A percentile compares a stretch with the other conserved stretches of the same genome.
Evolutionary conservation across 2,797 vertebrate genomes (phyloP).

Genomic region (Fratercula arctica): DNA sequence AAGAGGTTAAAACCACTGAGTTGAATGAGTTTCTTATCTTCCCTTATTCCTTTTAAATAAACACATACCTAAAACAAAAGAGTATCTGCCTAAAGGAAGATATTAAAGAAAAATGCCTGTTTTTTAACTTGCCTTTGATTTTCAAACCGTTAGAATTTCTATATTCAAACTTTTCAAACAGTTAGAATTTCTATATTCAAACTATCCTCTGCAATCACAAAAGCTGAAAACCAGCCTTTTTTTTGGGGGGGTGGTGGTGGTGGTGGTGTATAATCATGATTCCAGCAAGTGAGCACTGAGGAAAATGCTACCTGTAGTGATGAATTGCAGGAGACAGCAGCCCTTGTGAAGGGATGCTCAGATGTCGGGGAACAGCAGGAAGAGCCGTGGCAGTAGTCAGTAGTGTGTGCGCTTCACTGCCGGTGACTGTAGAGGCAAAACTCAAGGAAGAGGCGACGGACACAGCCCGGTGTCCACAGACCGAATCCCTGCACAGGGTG

Average conservation of each 20-base stretch:
- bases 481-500: not conserved
- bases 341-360: not conserved
- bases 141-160: not conserved
- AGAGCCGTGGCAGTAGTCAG: not conserved
- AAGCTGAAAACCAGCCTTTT: not conserved
- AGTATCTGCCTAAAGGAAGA: not conserved
- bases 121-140: slow-evolving; percentile 15
- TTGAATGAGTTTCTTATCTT: slow-evolving; percentile 1
- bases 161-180: not conserved
- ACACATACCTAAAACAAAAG: not conserved
- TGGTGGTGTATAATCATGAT: not conserved
- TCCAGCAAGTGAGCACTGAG: not conserved
- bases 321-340: not conserved
- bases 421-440: not conserved
- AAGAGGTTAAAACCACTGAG: not conserved
- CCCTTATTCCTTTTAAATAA: not conserved
- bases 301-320: not conserved
- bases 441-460: not conserved
- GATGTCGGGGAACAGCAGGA: not conserved
- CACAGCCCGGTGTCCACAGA: not conserved
- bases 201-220: not conserved
- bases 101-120: not conserved
- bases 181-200: not conserved
- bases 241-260: not conserved
- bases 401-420: rapidly evolving